These are phyloP conservation scores for Apomyelois bistriatella DNA, from an alignment of 2,888 invertebrate species.

Conservation along the genomic window DNA sequence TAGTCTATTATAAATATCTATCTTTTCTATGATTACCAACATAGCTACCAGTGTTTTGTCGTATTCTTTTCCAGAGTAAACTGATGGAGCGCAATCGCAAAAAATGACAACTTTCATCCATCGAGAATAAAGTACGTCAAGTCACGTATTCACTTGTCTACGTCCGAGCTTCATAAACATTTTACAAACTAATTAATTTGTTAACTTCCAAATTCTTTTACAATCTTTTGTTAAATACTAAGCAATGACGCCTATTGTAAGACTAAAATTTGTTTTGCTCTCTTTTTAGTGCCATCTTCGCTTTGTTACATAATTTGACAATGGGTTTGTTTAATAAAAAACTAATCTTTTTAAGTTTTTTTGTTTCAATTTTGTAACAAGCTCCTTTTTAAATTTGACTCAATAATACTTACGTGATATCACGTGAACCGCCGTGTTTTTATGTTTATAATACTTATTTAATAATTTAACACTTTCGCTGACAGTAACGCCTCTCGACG, in stretches of 20 bases:
- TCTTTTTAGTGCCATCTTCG: constrained; percentile 3
- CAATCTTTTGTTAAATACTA: background rate
- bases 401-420: too few species aligned
- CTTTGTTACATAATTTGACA: constrained; percentile 1
- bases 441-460: too few species aligned
- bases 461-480: too few species aligned
- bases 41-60: background rate
- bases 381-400: too few species aligned
- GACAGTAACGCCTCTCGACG: too few species aligned
- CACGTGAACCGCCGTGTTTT: too few species aligned
- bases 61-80: constrained; percentile 41
- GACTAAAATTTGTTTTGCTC: constrained; percentile 2
- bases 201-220: background rate
- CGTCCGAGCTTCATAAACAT: constrained; percentile 23
- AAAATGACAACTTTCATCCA: constrained; percentile 48
- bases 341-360: too few species aligned
- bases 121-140: background rate
- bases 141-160: constrained; percentile 12
- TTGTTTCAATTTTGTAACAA: too few species aligned
- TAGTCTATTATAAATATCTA: too few species aligned
- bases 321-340: background rate
- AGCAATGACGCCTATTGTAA: background rate
- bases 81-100: constrained; percentile 53
- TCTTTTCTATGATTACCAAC: too few species aligned
- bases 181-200: background rate